Base-by-base conservation (phyloP, 2,797 vertebrate species). In the Gouania willdenowi region DNA sequence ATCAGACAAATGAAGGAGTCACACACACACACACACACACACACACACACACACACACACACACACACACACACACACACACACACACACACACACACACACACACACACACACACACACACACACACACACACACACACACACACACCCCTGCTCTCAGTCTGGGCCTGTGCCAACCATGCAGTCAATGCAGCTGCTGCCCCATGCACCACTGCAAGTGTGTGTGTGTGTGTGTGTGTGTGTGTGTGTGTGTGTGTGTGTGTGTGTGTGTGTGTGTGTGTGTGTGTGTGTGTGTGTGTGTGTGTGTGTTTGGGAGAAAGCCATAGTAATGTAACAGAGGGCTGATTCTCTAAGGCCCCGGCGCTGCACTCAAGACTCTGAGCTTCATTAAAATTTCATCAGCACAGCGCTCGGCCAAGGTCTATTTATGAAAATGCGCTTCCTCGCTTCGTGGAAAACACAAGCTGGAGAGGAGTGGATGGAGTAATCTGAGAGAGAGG, bases 371-470 rank as follows among this genome's bases (percentile, higher is more conserved):
- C 91, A 92, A 90, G 91, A 91, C 89, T 92, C 87, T 71, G 79
- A 73, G 87, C 88, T 87, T 93, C 92, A 95, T 95, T 94, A 95
- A 95, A 92, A 75, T 93, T 95, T 95, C 82, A 95, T 94, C 52
- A 68, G 66, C 18, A 66, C 90, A 87, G 89, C 84, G 90, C 91
- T 90, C 86, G 89, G 91, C 90, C 92, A 93, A 93, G 92, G 92
- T 92, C 92, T 95, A 92, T 93, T 94, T 94, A 93, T 93, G 92
- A 94, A 93, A 94, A 95, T 93, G 91, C 71, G 90, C 87, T 92
- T 91, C 90, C 89, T 79, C 80, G 83, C 91, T 88, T 86, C 88
- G 64, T 78, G 87, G 88, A 88, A 89, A 90, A 88, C 86, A 88
- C 83, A 70, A 84, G 79, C 79, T 70, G 61, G 73, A 79, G 75